These are phyloP conservation scores for Phrynosoma platyrhinos DNA, from an alignment of 2,113 vertebrate species.

Conservation along the genomic window DNA sequence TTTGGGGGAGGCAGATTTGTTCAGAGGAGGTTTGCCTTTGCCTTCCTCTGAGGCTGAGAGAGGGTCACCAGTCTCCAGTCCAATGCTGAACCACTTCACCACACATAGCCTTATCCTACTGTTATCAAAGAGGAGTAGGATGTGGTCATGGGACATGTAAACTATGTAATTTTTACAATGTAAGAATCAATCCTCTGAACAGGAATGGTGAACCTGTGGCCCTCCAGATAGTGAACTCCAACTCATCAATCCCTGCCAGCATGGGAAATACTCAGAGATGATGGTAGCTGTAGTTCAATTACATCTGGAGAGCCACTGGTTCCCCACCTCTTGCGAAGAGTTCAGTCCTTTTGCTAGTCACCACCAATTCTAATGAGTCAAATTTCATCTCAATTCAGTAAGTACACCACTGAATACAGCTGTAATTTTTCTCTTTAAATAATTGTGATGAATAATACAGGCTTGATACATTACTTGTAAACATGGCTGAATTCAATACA, in stretches of 20 bases:
- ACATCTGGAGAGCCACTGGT: no score
- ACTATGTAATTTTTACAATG: background rate
- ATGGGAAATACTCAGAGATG: background rate
- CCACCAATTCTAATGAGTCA: background rate
- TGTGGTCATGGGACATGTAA: background rate
- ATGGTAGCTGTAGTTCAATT: background rate
- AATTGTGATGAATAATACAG: background rate
- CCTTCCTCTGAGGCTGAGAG: no score
- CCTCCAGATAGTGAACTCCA: background rate
- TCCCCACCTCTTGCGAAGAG: background rate
- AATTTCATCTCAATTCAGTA: background rate
- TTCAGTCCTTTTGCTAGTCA: background rate
- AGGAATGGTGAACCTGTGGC: background rate
- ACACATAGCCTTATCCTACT: background rate
- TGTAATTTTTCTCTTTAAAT: background rate
- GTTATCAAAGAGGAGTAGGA: background rate
- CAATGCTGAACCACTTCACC: background rate
- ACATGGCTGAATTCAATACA: conserved; percentile 5
- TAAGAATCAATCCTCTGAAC: background rate
- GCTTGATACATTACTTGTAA: background rate
- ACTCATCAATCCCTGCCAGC: background rate
- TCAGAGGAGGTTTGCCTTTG: no score
- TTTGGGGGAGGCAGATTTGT: no score
- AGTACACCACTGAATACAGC: background rate
- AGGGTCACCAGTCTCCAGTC: background rate